Base-by-base conservation (phyloP, 1,140 invertebrate species). In the Euura saliciscinereae region DNA sequence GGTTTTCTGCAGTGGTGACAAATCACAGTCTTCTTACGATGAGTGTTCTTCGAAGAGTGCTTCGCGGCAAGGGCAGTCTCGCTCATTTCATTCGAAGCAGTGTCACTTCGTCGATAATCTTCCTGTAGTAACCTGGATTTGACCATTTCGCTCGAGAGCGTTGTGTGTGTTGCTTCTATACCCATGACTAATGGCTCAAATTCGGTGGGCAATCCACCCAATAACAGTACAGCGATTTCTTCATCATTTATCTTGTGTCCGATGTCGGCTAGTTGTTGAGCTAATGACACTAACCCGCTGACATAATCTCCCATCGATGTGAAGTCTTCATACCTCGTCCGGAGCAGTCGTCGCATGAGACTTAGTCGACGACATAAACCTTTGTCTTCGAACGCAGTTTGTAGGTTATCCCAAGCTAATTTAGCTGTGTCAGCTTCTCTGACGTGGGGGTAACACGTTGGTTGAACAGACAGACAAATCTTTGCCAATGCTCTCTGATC, bases 91-190 rank as follows among this genome's bases (percentile, higher is more conserved):
- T 51, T 51, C 46, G 46, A 51, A 2, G 46, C 46, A 11, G 46
- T 51, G 46, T 51, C 46, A 51, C 46, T 51, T 51, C 46, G 46
- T 51, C 2, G 46, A 51, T 51, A 51, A 51, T 51, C 46, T 2
- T 51, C 46, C 2, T 51, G 46, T 8, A 51, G 46, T 51, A 51
- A 51, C 46, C 46, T 51, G 46, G 46, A 51, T 51, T 51, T 51
- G 46, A 51, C 46, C 46, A 51, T 51, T 51, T 51, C 46, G n/a
- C 46, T 51, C 46, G 46, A 51, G 46, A 51, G 46, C 46, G 46
- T 51, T 51, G 46, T 51, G 46, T 51, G 46, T 51, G 46, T 51
- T 51, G 46, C 46, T 51, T 51, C 46, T 51, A 51, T 51, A 51
- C 46, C 46, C 46, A 51, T 51, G n/a, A 51, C 46, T 51, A 51